These are phyloP conservation scores for Griposia aprilina DNA, from an alignment of 2,888 invertebrate species.

Conservation along the genomic window DNA sequence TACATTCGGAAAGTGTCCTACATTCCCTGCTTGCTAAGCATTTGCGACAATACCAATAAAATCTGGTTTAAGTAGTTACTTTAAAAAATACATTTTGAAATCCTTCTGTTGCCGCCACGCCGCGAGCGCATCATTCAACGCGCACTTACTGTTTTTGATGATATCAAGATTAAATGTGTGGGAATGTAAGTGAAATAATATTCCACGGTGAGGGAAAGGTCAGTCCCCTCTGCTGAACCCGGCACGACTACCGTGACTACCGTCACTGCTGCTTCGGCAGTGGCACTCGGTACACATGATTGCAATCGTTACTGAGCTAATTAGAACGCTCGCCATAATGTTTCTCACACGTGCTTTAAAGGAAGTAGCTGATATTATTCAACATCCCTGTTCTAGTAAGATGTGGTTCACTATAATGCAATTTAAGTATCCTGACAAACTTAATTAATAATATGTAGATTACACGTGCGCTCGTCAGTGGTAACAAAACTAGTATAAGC, in stretches of 20 bases:
- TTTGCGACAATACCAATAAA: neutral
- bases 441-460: constrained; percentile 5
- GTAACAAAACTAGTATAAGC: neutral
- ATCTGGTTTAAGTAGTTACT: neutral
- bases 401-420: neutral
- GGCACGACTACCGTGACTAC: constrained; percentile 60
- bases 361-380: constrained; percentile 43
- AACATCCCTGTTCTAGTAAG: constrained; percentile 2
- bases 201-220: constrained; percentile 78
- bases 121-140: constrained; percentile 35
- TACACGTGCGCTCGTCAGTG: neutral
- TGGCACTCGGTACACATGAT: constrained; percentile 63
- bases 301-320: constrained; percentile 70
- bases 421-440: constrained; percentile 9
- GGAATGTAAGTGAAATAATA: constrained; percentile 81
- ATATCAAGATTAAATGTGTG: constrained; percentile 74
- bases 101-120: constrained; percentile 7
- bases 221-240: constrained; percentile 76
- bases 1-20: neutral
- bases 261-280: constrained; percentile 54
- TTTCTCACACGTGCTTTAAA: constrained; percentile 52
- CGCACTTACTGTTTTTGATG: constrained; percentile 58
- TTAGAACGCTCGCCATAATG: constrained; percentile 68
- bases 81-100: constrained; percentile 34
- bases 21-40: neutral